These are phyloP conservation scores for Lamprologus sp. DNA, from an alignment of 2,113 vertebrate species.

Conservation along the genomic window DNA sequence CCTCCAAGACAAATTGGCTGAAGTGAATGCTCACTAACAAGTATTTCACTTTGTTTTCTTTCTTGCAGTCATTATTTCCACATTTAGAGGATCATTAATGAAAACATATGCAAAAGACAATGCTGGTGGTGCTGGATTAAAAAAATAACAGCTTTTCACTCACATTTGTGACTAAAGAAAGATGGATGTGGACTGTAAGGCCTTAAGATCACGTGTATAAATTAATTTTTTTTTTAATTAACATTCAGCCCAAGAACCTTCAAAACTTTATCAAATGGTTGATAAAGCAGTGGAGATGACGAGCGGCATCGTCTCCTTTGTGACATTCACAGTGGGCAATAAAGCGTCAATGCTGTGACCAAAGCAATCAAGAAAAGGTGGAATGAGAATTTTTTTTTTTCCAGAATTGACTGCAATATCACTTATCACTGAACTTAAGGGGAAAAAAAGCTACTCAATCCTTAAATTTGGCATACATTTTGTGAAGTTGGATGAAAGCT, in stretches of 20 bases:
- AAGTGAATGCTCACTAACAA: neutral
- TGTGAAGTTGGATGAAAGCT: neutral
- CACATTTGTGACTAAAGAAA: neutral
- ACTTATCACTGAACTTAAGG: neutral
- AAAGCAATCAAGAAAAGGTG: neutral
- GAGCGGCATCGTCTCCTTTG: neutral
- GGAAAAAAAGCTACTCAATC: rapidly evolving
- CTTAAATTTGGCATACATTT: neutral
- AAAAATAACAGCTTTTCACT: neutral
- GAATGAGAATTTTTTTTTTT: neutral
- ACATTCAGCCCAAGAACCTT: neutral
- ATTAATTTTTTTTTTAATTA: neutral
- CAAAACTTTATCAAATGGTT: neutral
- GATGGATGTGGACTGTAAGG: neutral
- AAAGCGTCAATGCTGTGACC: neutral
- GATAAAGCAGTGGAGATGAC: neutral
- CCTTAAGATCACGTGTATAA: neutral
- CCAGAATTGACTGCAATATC: neutral
- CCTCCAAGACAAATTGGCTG: neutral
- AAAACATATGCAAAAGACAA: neutral
- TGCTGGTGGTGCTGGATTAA: neutral
- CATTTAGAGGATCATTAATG: neutral
- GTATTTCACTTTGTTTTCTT: neutral
- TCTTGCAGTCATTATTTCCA: neutral
- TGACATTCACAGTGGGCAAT: neutral